Base-by-base conservation (phyloP, 2,797 vertebrate species). In the Argentina silus region DNA sequence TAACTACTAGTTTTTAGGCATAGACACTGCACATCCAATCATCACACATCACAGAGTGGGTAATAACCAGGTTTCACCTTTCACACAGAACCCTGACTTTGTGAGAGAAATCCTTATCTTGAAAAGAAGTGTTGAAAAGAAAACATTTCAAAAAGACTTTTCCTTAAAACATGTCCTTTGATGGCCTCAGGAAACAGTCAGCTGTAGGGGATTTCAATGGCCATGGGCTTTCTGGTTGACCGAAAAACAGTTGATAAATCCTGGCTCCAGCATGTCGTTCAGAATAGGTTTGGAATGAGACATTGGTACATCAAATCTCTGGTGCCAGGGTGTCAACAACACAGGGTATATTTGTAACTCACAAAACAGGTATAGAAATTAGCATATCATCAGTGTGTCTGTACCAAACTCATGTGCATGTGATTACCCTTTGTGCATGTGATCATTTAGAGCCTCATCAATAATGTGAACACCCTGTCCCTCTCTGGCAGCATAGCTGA, bases 401-500 rank as follows among this genome's bases (percentile, higher is more conserved):
- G 21, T 59, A 73, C 72, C 69, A 51, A 56, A 64, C 19, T 48
- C 55, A 81, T 77, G 56, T 43, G 64, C 62, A 59, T 19, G 53
- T 70, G 67, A 72, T 82, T 72, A 53, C 9, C 75, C 67, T 73
- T 55, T 2, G 21, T 50, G 64, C 11, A 23, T 48, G 17, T 48
- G 19, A 50, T 50, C 47, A 50, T 21, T 10, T 44, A 2, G 43
- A 56, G 62, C 10, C 67, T 77, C 63, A 73, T 78, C 83, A 77
- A 78, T 81, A 65, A 66, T 51, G 8, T 42, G 65, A 0, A 7
- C 63, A 47, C 36, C 27, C 42, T 43, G 64, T 78, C 65, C 42
- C 69, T 62, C 74, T 85, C 75, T 74, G 76, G 61, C 15, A 14
- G 55, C 67, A 51, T 59, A 74, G 71, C 51, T 78, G 84, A 80